Percentiles rank a stretch among this genome's conserved stretches.
phyloP scores from a whole-genome alignment of 2,113 vertebrate species.

The Arizona elegans region DNA sequence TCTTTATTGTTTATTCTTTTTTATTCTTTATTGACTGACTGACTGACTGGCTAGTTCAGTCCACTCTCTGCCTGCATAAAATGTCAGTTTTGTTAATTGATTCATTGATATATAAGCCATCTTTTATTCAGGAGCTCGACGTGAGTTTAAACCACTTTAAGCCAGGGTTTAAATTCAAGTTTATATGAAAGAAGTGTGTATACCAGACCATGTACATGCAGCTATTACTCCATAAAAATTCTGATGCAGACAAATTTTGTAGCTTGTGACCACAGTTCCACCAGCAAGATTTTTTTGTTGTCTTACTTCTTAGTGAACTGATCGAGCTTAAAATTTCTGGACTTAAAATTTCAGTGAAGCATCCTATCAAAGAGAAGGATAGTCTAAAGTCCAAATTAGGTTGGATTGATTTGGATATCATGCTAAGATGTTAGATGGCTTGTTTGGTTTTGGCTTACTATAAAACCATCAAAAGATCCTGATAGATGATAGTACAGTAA shows the following conservation, averaged over 20 bases:
- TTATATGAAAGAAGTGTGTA: neutral
- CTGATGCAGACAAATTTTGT: neutral
- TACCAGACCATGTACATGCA: no score
- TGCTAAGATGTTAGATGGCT: neutral
- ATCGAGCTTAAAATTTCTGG: neutral
- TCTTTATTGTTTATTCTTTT: neutral
- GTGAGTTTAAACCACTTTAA: neutral
- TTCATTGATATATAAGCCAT: neutral
- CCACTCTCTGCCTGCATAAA: neutral
- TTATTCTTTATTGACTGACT: neutral
- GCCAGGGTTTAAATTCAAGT: neutral
- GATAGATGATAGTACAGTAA: neutral
- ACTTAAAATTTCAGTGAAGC: neutral
- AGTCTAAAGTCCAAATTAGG: neutral
- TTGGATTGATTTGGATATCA: neutral
- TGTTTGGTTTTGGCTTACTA: neutral
- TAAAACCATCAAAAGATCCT: neutral
- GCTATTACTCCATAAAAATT: neutral
- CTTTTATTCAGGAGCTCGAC: neutral
- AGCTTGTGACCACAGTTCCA: neutral
- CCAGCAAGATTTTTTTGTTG: no score
- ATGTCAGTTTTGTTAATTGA: neutral
- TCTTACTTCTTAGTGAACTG: neutral
- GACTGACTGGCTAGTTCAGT: neutral
- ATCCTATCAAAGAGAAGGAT: neutral